These are phyloP conservation scores for Neodon shergylaensis DNA, from an alignment of 2,113 vertebrate species.

Conservation along the genomic window DNA sequence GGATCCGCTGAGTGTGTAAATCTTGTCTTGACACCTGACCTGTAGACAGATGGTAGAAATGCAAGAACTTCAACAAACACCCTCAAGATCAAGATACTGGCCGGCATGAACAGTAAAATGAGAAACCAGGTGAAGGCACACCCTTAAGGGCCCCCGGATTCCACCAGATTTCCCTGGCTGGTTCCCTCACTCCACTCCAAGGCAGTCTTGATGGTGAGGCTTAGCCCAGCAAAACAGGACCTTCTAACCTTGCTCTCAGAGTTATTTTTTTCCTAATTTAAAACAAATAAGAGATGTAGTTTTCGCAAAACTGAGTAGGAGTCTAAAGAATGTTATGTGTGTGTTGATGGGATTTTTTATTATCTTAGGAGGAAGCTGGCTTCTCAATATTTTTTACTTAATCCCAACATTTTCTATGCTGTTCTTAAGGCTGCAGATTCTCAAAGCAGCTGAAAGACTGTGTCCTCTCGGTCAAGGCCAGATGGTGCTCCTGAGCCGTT, in stretches of 20 bases:
- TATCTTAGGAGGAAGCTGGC: not conserved
- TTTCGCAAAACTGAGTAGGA: not conserved
- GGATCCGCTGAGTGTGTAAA: slow-evolving; percentile 1
- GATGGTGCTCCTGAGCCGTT: not conserved
- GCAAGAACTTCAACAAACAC: not conserved
- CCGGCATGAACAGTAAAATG: not conserved
- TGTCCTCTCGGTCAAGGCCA: not conserved
- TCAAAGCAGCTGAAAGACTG: not conserved
- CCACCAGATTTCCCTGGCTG: not conserved
- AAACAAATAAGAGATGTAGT: not conserved
- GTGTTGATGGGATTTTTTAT: not conserved
- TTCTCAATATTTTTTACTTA: not conserved
- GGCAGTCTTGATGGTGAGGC: not conserved
- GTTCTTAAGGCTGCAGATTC: too few relatives aligned
- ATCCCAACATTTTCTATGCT: not conserved
- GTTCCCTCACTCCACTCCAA: not conserved
- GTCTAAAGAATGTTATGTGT: not conserved
- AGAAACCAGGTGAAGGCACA: not conserved
- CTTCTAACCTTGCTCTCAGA: not conserved
- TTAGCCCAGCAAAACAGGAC: not conserved
- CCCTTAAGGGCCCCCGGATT: not conserved
- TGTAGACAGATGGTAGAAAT: fast-evolving
- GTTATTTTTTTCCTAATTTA: not conserved
- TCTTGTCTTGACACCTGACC: slow-evolving; percentile 10
- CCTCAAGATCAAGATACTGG: not conserved